phyloP scores from a whole-genome alignment of 2,797 vertebrate species.

The Gymnothorax javanicus region DNA sequence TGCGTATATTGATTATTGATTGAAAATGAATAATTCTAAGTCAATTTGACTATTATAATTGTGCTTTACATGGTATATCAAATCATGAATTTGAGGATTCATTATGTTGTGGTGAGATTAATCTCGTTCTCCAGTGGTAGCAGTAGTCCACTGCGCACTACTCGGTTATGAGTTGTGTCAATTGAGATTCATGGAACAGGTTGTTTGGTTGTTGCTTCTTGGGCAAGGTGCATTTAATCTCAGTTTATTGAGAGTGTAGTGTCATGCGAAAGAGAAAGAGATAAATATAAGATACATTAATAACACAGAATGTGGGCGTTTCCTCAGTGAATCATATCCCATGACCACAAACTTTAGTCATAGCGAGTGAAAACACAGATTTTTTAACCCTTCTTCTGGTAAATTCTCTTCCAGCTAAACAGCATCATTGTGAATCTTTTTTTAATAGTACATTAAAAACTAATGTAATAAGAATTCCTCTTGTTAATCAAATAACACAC shows the following conservation, averaged over 20 bases:
- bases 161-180: neutral
- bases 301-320: neutral
- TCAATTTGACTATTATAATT: neutral
- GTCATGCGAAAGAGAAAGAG: neutral
- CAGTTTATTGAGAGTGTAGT: neutral
- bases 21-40: neutral
- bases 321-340: neutral
- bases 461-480: too few relatives aligned
- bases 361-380: neutral
- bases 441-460: too few relatives aligned
- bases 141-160: neutral
- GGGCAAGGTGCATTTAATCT: constrained; percentile 4
- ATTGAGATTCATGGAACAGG: neutral
- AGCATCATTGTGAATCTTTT: too few relatives aligned
- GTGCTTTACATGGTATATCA: neutral
- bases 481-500: too few relatives aligned
- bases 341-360: neutral
- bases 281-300: neutral
- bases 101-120: neutral
- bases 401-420: too few relatives aligned
- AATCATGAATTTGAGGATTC: neutral
- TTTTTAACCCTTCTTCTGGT: neutral
- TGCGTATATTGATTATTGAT: too few relatives aligned
- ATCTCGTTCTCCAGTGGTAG: neutral
- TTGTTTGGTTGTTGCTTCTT: neutral